Evolutionary conservation across 2,888 invertebrate genomes (phyloP), one percentile per base, ranked within the genome.

Genomic region (Platypus cylindrus): DNA sequence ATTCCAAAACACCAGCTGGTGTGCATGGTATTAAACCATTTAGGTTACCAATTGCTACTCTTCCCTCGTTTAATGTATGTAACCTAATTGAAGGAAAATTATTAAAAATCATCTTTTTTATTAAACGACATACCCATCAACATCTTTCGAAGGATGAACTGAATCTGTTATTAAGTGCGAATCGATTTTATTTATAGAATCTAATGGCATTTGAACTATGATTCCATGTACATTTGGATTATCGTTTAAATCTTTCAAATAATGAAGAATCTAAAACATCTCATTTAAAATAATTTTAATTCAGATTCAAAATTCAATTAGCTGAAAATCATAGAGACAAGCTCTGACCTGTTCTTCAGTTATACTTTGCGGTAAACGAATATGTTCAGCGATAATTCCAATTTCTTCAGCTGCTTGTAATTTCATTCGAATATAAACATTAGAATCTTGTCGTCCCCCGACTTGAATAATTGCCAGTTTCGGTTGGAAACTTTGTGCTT

Each of bases 341-440:
- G 24, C n/a, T 24, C 24, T 27, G 58, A 79, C 80, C 67, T 89
- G 83, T 30, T 59, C 55, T 66, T 97, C 86, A 1, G 87, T 89
- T 30, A 76, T 83, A 16, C 79, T 72, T 20, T 71, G 70, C 0
- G 91, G 80, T 44, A 95, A 64, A 45, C 81, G 71, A 3, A 94
- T 63, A 57, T 90, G 90, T 26, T 75, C 69, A 0, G 85, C 85
- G 14, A 66, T 59, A 32, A 95, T 87, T 36, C 97, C 97, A 48
- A 97, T 86, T 49, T 89, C 85, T 33, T 67, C 73, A 0, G 95
- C 95, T 1, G 90, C 85, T 60, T 83, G 87, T 36, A 94, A 72
- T 66, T 98, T 98, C 81, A 87, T 90, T 20, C 89, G 70, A 55
- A 98, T 97, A 65, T 98, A 98, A 3, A 97, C 94, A 66, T 95